Evolutionary conservation across 2,797 vertebrate genomes (phyloP).

Genomic region (Poeciliopsis infans): DNA sequence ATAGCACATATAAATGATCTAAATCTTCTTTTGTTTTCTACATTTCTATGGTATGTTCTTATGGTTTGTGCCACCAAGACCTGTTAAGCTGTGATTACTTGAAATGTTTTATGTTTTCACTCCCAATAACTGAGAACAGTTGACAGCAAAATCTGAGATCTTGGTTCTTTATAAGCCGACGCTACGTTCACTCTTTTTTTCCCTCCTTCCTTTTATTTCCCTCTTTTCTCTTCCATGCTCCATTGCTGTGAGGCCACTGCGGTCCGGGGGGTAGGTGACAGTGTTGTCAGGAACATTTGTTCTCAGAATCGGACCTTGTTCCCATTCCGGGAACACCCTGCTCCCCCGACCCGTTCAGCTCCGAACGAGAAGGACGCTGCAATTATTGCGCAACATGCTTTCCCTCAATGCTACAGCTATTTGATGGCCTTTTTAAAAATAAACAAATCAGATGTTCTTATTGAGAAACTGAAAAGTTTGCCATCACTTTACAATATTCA

Average conservation of each 20-base stretch:
- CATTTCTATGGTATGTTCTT: neutral
- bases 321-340: constrained; percentile 14
- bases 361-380: constrained; percentile 21
- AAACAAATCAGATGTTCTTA: neutral
- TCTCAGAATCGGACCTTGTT: constrained; percentile 32
- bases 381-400: neutral
- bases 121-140: neutral
- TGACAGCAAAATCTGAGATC: neutral
- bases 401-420: neutral
- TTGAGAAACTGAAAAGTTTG: neutral
- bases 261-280: constrained; percentile 30
- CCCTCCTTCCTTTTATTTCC: neutral
- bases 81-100: neutral
- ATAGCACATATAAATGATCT: neutral
- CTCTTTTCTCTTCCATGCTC: constrained; percentile 22
- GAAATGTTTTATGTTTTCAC: neutral
- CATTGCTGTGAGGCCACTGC: constrained; percentile 48
- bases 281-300: constrained; percentile 34
- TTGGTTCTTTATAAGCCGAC: neutral
- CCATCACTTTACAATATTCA: neutral
- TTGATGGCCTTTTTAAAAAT: neutral
- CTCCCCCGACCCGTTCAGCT: constrained; percentile 7
- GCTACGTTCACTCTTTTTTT: neutral
- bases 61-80: neutral
- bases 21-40: neutral